These are phyloP conservation scores for Plectropomus leopardus DNA, from an alignment of 2,113 vertebrate species.

Conservation along the genomic window DNA sequence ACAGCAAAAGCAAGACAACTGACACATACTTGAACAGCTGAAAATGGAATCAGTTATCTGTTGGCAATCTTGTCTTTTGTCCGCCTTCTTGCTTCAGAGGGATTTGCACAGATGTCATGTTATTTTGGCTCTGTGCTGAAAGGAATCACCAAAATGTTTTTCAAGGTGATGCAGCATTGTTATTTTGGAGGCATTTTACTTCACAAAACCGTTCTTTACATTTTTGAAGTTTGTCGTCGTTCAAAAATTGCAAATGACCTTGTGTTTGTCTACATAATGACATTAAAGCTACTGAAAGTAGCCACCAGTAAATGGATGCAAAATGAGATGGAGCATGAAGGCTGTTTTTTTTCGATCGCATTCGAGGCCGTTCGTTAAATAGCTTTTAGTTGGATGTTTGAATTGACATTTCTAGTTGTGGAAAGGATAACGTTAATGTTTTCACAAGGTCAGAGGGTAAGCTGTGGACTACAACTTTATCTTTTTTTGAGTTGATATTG, in stretches of 20 bases:
- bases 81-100: not conserved
- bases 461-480: too few relatives aligned
- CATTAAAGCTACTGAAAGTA: not conserved
- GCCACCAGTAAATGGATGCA: not conserved
- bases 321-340: not conserved
- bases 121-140: not conserved
- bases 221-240: not conserved
- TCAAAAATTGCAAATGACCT: not conserved
- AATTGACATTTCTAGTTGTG: not conserved
- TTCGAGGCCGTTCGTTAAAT: not conserved
- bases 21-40: not conserved
- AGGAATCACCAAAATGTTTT: not conserved
- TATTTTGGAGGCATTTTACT: not conserved
- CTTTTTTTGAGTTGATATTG: too few relatives aligned
- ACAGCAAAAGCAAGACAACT: not conserved
- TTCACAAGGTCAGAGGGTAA: not conserved
- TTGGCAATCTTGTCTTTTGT: not conserved
- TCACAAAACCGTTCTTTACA: not conserved
- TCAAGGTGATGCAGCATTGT: not conserved
- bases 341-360: conserved; percentile 12
- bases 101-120: not conserved
- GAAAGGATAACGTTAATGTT: not conserved
- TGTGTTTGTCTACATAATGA: too few relatives aligned
- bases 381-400: not conserved
- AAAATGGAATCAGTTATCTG: not conserved